Percentiles rank a stretch among this genome's conserved stretches.
Conservation (phyloP, 1,140 invertebrate species). For the Drosophila rhopaloa region DNA sequence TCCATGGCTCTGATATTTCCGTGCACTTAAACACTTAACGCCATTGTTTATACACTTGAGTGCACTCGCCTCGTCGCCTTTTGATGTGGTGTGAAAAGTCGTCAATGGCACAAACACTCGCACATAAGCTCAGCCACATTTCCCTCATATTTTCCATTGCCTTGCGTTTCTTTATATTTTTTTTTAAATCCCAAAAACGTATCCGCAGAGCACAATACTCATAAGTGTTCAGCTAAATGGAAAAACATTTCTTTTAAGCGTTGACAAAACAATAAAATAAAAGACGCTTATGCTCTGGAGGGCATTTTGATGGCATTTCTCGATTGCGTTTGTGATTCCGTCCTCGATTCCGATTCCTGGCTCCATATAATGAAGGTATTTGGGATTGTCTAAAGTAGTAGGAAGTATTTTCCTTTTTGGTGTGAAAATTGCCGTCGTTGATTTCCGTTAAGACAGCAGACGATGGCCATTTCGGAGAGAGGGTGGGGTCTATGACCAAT, state of each 20-base stretch:
- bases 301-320: constrained; percentile 50
- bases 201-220: constrained; percentile 71
- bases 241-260: constrained; percentile 82
- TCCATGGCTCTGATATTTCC: constrained; percentile 74
- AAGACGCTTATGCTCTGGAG: constrained; percentile 73
- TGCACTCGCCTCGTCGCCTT: constrained; percentile 73
- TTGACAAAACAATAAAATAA: constrained; percentile 82
- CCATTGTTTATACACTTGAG: constrained; percentile 83
- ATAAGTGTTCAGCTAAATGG: constrained; percentile 81
- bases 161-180: not conserved
- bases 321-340: constrained; percentile 55
- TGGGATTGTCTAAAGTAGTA: constrained; percentile 61
- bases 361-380: constrained; percentile 71
- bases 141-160: constrained; percentile 19
- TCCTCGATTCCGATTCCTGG: constrained; percentile 36
- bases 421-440: constrained; percentile 65
- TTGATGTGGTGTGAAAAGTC: constrained; percentile 82
- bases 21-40: constrained; percentile 83
- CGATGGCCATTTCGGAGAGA: not conserved
- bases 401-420: constrained; percentile 44
- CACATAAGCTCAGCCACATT: constrained; percentile 58
- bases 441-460: constrained; percentile 62
- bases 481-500: constrained; percentile 50
- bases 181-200: constrained; percentile 64
- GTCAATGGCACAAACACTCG: constrained; percentile 49